Evolutionary conservation across 2,797 vertebrate genomes (phyloP).

Genomic region (Neosilurus hyrtlii): DNA sequence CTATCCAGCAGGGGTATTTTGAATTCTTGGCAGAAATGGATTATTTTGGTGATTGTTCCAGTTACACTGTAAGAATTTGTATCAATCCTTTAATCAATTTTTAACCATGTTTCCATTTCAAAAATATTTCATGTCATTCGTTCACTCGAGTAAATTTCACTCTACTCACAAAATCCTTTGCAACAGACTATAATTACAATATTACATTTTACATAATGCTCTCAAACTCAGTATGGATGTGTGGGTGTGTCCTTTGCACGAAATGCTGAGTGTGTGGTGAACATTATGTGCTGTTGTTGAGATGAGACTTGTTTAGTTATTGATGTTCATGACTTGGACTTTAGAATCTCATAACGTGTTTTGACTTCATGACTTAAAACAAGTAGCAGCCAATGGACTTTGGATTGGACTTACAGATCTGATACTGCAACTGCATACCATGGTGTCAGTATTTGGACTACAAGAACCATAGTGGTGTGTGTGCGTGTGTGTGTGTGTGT

Average conservation of each 20-base stretch:
- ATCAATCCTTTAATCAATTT: neutral
- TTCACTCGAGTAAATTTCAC: neutral
- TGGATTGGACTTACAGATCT: neutral
- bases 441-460: neutral
- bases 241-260: neutral
- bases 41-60: neutral
- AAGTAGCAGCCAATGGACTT: neutral
- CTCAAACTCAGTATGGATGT: neutral
- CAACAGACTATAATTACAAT: neutral
- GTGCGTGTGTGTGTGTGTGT: too few relatives aligned
- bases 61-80: neutral
- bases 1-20: neutral
- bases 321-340: neutral
- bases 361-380: neutral
- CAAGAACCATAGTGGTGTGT: neutral
- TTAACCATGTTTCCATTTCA: neutral
- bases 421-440: neutral
- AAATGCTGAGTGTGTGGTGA: neutral
- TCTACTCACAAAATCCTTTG: neutral
- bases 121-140: neutral
- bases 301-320: neutral
- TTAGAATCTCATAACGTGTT: neutral
- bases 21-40: neutral
- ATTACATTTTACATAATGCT: neutral
- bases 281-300: neutral